phyloP scores from a whole-genome alignment of 2,888 invertebrate species.

The Dendrolimus houi region DNA sequence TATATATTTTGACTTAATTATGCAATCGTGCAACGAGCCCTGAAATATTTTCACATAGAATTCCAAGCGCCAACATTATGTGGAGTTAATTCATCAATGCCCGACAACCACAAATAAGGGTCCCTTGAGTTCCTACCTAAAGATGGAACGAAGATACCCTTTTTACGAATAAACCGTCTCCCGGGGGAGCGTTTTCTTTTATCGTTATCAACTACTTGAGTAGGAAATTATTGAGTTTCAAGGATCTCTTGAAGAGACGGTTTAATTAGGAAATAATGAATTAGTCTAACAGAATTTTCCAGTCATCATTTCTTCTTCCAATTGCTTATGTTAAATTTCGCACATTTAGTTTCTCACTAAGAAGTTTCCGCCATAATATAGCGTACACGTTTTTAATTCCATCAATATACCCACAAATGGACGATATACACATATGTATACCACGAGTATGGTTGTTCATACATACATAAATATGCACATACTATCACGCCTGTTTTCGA shows the following conservation, averaged over 20 bases:
- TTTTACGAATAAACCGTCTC: constrained; percentile 3
- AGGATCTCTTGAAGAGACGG: background rate
- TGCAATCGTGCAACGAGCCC: background rate
- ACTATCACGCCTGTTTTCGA: too few relatives aligned
- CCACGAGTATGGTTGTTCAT: too few relatives aligned
- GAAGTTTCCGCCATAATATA: too few relatives aligned
- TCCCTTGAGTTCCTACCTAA: background rate
- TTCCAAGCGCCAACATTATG: background rate
- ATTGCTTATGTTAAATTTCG: background rate
- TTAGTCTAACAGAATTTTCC: background rate
- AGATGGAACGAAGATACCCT: constrained; percentile 4
- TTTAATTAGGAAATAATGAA: background rate
- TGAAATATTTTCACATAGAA: background rate
- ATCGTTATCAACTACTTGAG: constrained; percentile 3
- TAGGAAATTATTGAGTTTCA: constrained; percentile 3
- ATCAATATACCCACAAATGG: too few relatives aligned
- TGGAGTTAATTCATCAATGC: constrained; percentile 3
- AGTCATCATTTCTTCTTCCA: background rate
- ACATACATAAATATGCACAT: too few relatives aligned
- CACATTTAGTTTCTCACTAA: too few relatives aligned
- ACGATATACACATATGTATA: too few relatives aligned
- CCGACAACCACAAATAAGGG: background rate
- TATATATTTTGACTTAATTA: too few relatives aligned
- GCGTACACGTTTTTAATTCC: too few relatives aligned
- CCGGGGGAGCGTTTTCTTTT: constrained; percentile 4